Conservation (phyloP, 2,888 invertebrate species). For the Mythimna vitellina region DNA sequence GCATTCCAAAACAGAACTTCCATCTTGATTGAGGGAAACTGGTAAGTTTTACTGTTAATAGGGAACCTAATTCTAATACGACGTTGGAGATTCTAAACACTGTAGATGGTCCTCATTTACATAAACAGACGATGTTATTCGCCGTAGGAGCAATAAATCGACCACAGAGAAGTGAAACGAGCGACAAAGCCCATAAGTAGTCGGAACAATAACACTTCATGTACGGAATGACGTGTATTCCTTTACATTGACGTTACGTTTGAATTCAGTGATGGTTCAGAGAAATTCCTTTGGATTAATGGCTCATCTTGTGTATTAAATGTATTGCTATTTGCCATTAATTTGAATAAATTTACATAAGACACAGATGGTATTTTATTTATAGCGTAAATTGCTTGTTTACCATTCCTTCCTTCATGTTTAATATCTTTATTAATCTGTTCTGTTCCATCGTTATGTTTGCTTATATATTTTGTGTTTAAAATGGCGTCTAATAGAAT, state of each 20-base stretch:
- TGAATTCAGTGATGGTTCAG: slow-evolving; percentile 36
- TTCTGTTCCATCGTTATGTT: not conserved
- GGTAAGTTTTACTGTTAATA: slow-evolving; percentile 64
- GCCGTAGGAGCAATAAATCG: slow-evolving; percentile 65
- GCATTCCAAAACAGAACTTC: slow-evolving; percentile 57
- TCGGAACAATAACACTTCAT: slow-evolving; percentile 64
- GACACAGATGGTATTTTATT: slow-evolving; percentile 21
- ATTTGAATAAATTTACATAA: slow-evolving; percentile 45
- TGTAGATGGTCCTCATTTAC: slow-evolving; percentile 67
- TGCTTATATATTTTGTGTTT: not conserved
- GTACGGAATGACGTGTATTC: slow-evolving; percentile 49
- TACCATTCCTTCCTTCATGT: not conserved
- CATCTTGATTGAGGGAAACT: slow-evolving; percentile 62
- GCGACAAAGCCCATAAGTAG: slow-evolving; percentile 62
- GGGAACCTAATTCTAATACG: slow-evolving; percentile 64
- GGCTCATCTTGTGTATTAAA: slow-evolving; percentile 24
- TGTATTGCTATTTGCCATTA: slow-evolving; percentile 21
- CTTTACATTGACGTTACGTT: slow-evolving; percentile 46
- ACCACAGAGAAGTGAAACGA: slow-evolving; percentile 63
- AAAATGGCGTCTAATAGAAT: slow-evolving; percentile 48
- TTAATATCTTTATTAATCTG: slow-evolving; percentile 9
- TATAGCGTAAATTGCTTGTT: slow-evolving; percentile 14
- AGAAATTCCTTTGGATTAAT: slow-evolving; percentile 44
- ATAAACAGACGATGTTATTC: slow-evolving; percentile 68
- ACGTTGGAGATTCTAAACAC: slow-evolving; percentile 61